Base-by-base conservation (phyloP, 2,113 vertebrate species). In the Oostethus manadensis region DNA sequence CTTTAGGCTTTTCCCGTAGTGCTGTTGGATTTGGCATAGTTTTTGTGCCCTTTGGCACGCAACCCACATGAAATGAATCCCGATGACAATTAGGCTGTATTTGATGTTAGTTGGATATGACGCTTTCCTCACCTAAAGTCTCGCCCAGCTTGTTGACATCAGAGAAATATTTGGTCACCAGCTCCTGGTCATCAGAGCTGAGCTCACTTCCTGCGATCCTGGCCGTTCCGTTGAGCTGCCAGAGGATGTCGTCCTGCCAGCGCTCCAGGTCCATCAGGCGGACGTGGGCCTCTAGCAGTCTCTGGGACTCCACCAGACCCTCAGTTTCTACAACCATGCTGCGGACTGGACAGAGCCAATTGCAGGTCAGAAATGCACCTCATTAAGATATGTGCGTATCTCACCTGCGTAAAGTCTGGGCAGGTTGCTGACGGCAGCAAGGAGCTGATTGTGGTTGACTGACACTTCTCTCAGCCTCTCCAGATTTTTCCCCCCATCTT, bases 371-470 rank as follows among this genome's bases (percentile, higher is more conserved):
- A n/a, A n/a, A n/a, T n/a, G n/a, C n/a, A n/a, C n/a, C 51, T 54
- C 10, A 54, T 6, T 3, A 53, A 14, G 10, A n/a, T 8, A 0
- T n/a, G 45, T 47, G 45, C 6, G 20, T 7, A 2, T 50, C 91
- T 91, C 74, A 99, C 96, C 94, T 0, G 93, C 90, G 79, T 90
- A 92, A 56, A 98, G 91, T 29, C 89, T 89, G 0, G 95, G 96
- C 80, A 99, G 81, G 79, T 94, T 90, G 73, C 91, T 92, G 58
- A 93, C 92, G 3, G 94, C 90, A 0, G 91, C 88, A 10, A 92
- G 84, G 11, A 99, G 91, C 80, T 97, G 94, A 8, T 82, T 54
- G 1, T 97, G 93, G 38, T 90, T 85, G 0, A 71, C 70, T 4
- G 89, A 90, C 67, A 89, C 76, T 1, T 89, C 80, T 44, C 77